Conservation (phyloP, 1,140 invertebrate genomes). For the Melanaphis sacchari region DNA sequence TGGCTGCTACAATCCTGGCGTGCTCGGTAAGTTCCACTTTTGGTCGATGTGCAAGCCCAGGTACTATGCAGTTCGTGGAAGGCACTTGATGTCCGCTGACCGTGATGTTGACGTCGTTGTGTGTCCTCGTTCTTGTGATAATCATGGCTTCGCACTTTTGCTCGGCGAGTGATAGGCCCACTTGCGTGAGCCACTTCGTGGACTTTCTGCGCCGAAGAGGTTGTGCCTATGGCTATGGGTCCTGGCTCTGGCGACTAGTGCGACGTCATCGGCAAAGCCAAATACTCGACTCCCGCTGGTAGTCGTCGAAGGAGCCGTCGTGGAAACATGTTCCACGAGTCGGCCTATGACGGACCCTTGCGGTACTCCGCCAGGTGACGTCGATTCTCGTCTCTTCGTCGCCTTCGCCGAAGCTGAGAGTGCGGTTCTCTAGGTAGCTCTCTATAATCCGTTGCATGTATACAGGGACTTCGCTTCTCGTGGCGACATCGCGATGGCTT, state of each 20-base stretch:
- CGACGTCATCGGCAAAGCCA: constrained; percentile 62
- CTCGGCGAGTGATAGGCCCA: background rate
- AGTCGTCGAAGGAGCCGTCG: constrained; percentile 60
- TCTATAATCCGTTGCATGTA: background rate
- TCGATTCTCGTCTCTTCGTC: background rate
- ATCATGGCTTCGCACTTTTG: background rate
- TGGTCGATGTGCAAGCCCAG: background rate
- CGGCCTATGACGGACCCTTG: constrained; percentile 62
- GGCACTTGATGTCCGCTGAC: constrained; percentile 23
- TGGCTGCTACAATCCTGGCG: too few relatives aligned
- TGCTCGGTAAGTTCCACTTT: background rate
- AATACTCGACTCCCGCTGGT: constrained; percentile 58
- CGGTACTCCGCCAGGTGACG: constrained; percentile 59
- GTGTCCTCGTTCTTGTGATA: constrained; percentile 20
- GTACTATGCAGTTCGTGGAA: too few relatives aligned
- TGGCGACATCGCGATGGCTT: background rate
- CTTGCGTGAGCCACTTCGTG: background rate
- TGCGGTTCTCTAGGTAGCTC: background rate
- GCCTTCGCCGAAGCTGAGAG: background rate
- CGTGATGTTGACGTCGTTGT: constrained; percentile 59
- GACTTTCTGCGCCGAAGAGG: background rate
- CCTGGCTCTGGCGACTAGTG: constrained; percentile 46
- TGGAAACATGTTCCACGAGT: constrained; percentile 62
- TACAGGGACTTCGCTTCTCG: background rate
- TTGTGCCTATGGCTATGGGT: background rate